Percentiles rank a stretch among this genome's conserved stretches.
Conservation (phyloP, 2,113 vertebrate genomes). For the Labrus mixtus region DNA sequence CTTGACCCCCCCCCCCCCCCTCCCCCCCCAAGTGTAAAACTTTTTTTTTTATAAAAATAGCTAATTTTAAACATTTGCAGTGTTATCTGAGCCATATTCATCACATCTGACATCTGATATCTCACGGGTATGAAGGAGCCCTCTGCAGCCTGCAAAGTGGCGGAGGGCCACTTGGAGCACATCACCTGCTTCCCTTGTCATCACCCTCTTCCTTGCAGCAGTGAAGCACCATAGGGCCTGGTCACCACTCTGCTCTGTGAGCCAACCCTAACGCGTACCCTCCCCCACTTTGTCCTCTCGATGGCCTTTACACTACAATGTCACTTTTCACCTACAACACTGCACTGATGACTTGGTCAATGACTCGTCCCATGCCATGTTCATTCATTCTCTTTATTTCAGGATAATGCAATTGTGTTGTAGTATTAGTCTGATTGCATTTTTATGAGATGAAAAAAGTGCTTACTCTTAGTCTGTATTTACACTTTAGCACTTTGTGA, state of each 20-base stretch:
- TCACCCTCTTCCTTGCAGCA: slow-evolving; percentile 69
- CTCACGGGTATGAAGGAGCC: slow-evolving; percentile 61
- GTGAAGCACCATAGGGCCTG: slow-evolving; percentile 51
- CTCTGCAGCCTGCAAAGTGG: slow-evolving; percentile 62
- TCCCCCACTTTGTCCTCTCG: slow-evolving; percentile 61
- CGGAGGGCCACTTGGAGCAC: slow-evolving; percentile 77
- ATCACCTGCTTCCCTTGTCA: slow-evolving; percentile 81
- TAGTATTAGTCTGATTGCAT: not conserved
- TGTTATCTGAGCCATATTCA: slow-evolving; percentile 62
- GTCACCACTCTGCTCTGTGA: slow-evolving; percentile 53
- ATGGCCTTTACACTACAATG: slow-evolving; percentile 60
- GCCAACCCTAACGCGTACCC: slow-evolving; percentile 48
- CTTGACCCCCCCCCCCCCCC: not conserved
- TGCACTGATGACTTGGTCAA: slow-evolving; percentile 6
- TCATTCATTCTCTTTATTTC: not conserved
- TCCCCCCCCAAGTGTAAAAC: slow-evolving; percentile 9
- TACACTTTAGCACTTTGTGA: not conserved
- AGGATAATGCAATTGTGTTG: not conserved
- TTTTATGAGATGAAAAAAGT: not conserved
- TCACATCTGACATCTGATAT: slow-evolving; percentile 78
- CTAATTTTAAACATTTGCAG: slow-evolving; percentile 34
- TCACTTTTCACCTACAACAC: slow-evolving; percentile 57
- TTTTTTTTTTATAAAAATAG: slow-evolving; percentile 13
- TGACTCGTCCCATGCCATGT: not conserved
- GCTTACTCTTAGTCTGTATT: not conserved